Evolutionary conservation across 2,797 vertebrate genomes (phyloP), one percentile per base, ranked within the genome.

Genomic region (Tapera naevia): DNA sequence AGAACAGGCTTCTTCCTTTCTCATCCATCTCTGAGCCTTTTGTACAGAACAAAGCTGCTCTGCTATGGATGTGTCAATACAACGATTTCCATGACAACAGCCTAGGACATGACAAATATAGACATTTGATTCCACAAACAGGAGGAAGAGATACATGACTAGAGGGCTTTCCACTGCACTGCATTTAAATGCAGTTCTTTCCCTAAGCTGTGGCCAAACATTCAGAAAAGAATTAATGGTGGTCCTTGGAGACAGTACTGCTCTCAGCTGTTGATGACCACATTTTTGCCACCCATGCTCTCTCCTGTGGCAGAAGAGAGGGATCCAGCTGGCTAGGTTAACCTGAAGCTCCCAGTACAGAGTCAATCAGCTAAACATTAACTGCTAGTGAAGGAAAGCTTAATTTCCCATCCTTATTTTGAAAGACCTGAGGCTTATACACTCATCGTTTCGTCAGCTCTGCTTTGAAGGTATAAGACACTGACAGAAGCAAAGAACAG

Each of bases 81-180:
- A 92, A 83, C 92, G 35, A 97, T 97, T 97, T 96, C 97, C 96
- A 97, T 97, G 96, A 97, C 96, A 97, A 97, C 97, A 95, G 93
- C 87, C 94, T 91, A 56, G 73, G 61, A 92, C 86, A 70, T 92
- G 94, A 95, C 96, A 96, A 96, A 97, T 97, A 96, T 90, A 97
- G 96, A 95, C 43, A 88, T 93, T 78, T 76, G 45, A 82, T 94
- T 91, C 83, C 88, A 83, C 69, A 85, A 89, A 93, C 54, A 85
- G 89, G 83, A 89, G 61, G 43, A 90, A 83, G 50, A 94, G 66
- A 82, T 71, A 60, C 21, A 30, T 24, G 78, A 82, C 57, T 50
- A 58, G 33, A 91, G 74, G 23, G 70, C 5, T 5, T 54, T 89
- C 48, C 3, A 2, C 85, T 86, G 74, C 57, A 19, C 46, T 65